These are phyloP conservation scores for Hypotaenidia philippensis DNA, from an alignment of 2,797 vertebrate genomes.

Conservation along the genomic window DNA sequence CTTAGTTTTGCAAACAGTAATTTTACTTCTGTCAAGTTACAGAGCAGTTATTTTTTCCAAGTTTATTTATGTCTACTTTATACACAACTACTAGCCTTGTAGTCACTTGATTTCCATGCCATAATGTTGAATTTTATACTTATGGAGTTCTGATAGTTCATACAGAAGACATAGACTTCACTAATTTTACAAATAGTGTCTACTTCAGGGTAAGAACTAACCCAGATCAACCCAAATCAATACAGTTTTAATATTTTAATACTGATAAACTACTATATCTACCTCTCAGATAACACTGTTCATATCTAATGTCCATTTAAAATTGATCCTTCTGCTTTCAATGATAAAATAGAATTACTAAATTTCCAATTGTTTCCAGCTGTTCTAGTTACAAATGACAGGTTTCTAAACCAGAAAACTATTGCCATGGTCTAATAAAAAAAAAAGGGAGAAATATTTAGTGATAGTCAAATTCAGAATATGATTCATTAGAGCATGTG, in stretches of 20 bases:
- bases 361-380: not conserved
- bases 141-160: not conserved
- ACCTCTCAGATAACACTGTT: not conserved
- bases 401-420: not conserved
- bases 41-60: not conserved
- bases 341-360: not conserved
- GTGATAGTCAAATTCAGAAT: not conserved
- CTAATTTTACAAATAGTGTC: not conserved
- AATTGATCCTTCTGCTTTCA: not conserved
- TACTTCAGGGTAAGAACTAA: not conserved
- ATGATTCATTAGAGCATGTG: not conserved
- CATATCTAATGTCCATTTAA: not conserved
- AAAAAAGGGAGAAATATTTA: not conserved
- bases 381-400: not conserved
- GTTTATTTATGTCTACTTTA: not conserved
- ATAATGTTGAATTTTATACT: slow-evolving; percentile 9
- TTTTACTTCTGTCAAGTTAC: not conserved
- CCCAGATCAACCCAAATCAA: not conserved
- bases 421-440: not conserved
- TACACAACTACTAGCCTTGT: not conserved
- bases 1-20: not conserved
- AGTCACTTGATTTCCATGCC: not conserved
- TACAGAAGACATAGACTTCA: not conserved
- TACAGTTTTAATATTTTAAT: not conserved
- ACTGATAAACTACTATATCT: not conserved